Evolutionary conservation across 2,113 vertebrate species (phyloP).

Genomic region (Regulus satrapa): DNA sequence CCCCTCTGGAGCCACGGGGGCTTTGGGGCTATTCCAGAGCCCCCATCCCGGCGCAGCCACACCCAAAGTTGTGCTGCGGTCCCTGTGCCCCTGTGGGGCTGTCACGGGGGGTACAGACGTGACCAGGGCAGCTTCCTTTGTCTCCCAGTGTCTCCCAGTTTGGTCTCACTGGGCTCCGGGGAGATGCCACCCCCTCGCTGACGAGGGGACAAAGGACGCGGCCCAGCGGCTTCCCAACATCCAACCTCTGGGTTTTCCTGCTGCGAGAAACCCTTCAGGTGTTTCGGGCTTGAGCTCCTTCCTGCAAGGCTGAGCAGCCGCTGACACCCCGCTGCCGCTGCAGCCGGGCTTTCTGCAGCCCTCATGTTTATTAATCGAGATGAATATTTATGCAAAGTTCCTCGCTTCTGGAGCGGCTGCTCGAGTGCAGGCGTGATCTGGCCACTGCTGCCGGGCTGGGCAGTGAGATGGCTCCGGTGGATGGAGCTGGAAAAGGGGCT

Average conservation of each 20-base stretch:
- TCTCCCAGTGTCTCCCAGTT: neutral
- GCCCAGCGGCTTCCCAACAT: fast-evolving
- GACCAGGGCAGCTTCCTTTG: fast-evolving
- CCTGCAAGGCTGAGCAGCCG: neutral
- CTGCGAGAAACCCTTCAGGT: neutral
- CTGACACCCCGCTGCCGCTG: neutral
- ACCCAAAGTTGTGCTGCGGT: fast-evolving
- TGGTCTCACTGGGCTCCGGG: fast-evolving
- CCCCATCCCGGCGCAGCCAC: neutral
- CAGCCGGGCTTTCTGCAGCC: conserved; percentile 39
- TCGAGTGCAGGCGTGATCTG: neutral
- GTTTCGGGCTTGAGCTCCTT: neutral
- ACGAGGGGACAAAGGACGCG: neutral
- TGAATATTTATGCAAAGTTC: conserved; percentile 71
- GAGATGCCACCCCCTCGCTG: neutral
- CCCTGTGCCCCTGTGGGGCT: neutral
- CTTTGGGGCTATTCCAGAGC: neutral
- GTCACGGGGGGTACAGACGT: fast-evolving
- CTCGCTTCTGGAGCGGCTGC: neutral
- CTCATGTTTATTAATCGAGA: conserved; percentile 71
- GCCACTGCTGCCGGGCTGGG: neutral
- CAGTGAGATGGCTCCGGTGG: neutral
- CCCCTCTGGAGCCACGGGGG: neutral
- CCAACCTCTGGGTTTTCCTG: neutral
- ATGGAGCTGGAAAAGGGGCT: neutral